These are phyloP conservation scores for Cataglyphis cursor DNA, from an alignment of 2,888 invertebrate genomes.

Conservation along the genomic window DNA sequence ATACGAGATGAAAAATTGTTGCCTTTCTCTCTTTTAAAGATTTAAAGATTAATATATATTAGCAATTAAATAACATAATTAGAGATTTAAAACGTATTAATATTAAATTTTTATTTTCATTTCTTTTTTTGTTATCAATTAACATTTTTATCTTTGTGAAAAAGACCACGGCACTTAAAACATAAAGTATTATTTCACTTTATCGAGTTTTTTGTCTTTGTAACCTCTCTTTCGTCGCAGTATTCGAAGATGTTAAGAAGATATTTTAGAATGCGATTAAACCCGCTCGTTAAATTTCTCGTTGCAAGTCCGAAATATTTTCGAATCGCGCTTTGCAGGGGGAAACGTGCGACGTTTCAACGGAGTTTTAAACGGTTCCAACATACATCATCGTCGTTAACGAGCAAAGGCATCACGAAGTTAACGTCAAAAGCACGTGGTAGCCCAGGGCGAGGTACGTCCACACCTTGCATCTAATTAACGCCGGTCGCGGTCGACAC, in stretches of 20 bases:
- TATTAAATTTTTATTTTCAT: background rate
- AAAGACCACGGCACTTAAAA: background rate
- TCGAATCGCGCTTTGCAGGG: conserved; percentile 24
- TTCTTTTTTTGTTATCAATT: background rate
- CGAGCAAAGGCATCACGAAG: conserved; percentile 59
- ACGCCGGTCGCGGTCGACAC: conserved; percentile 61
- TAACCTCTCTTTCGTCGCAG: background rate
- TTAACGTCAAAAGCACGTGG: conserved; percentile 59
- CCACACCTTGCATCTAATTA: conserved; percentile 71
- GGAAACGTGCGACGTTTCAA: conserved; percentile 47
- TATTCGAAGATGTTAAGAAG: background rate
- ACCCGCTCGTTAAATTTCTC: conserved; percentile 37
- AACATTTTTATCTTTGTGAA: background rate
- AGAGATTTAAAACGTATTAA: background rate
- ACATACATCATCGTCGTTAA: conserved; percentile 58
- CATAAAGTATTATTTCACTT: background rate
- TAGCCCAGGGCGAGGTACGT: conserved; percentile 48
- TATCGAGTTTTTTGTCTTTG: background rate
- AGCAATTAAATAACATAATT: background rate
- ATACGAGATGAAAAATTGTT: conserved; percentile 40
- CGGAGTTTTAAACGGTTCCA: conserved; percentile 54
- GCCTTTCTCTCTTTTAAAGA: conserved; percentile 15
- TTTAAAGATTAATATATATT: conserved; percentile 25
- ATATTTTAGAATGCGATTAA: conserved; percentile 21
- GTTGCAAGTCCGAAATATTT: conserved; percentile 47